Conservation (phyloP, 2,113 vertebrate genomes). For the Isurus oxyrinchus region DNA sequence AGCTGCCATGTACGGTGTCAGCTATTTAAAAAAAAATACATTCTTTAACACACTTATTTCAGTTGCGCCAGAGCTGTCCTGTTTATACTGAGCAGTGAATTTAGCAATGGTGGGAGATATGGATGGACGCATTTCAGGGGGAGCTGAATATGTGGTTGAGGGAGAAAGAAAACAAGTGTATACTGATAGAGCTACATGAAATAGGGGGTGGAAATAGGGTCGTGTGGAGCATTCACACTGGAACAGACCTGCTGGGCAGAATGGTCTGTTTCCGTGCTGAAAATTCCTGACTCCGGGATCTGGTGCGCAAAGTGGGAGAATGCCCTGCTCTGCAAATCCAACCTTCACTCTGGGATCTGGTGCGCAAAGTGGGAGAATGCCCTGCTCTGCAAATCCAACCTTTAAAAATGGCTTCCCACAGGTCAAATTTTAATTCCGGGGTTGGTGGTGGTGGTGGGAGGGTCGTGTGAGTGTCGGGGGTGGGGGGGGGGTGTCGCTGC, state of each 20-base stretch:
- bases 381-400: too few species aligned
- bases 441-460: too few species aligned
- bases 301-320: too few species aligned
- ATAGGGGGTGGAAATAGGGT: background rate
- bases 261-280: background rate
- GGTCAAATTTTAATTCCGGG: too few species aligned
- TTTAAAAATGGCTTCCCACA: too few species aligned
- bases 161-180: background rate
- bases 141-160: background rate
- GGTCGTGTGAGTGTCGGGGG: too few species aligned
- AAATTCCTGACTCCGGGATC: background rate
- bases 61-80: background rate
- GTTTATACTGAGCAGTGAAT: background rate
- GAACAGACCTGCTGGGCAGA: too few species aligned
- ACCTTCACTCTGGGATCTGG: too few species aligned
- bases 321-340: too few species aligned
- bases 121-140: background rate
- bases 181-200: background rate
- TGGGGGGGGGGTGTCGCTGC: too few species aligned
- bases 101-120: background rate
- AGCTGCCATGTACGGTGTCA: background rate
- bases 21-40: background rate
- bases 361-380: too few species aligned
- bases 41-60: background rate
- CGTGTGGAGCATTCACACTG: background rate